These are phyloP conservation scores for Melolontha melolontha DNA, from an alignment of 2,888 invertebrate genomes.

Conservation along the genomic window DNA sequence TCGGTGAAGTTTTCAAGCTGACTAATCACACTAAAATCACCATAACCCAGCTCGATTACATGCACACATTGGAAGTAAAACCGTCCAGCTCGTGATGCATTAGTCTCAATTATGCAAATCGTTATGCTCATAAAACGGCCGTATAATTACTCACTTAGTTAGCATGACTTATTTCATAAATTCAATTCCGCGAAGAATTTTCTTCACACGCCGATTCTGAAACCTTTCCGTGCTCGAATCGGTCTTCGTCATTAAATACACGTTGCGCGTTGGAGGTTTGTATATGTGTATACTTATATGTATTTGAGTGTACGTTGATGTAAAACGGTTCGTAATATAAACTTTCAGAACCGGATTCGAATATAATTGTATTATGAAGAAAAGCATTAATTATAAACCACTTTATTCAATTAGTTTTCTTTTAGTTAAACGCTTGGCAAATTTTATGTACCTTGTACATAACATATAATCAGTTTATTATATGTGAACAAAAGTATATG, in stretches of 20 bases:
- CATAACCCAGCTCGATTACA: constrained; percentile 19
- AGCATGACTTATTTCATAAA: constrained; percentile 43
- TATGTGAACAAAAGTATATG: no score
- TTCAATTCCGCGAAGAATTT: constrained; percentile 43
- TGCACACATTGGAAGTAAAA: constrained; percentile 15
- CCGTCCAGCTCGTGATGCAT: constrained; percentile 41
- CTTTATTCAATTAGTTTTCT: no score
- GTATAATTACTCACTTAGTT: constrained; percentile 46
- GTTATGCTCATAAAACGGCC: constrained; percentile 40
- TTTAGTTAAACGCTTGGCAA: no score
- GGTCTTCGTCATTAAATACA: background rate
- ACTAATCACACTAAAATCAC: constrained; percentile 31
- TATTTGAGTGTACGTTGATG: background rate
- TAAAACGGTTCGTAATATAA: background rate
- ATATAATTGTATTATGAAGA: no score
- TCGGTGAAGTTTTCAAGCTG: constrained; percentile 17
- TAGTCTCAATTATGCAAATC: constrained; percentile 45
- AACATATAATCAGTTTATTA: no score
- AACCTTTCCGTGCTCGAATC: no score
- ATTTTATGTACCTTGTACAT: no score
- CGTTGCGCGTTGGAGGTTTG: background rate
- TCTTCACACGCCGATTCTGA: constrained; percentile 2
- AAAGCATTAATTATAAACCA: no score
- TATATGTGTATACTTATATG: background rate
- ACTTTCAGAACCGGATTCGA: no score